Evolutionary conservation across 2,888 invertebrate species (phyloP).

Genomic region (Polydrusus tereticollis): DNA sequence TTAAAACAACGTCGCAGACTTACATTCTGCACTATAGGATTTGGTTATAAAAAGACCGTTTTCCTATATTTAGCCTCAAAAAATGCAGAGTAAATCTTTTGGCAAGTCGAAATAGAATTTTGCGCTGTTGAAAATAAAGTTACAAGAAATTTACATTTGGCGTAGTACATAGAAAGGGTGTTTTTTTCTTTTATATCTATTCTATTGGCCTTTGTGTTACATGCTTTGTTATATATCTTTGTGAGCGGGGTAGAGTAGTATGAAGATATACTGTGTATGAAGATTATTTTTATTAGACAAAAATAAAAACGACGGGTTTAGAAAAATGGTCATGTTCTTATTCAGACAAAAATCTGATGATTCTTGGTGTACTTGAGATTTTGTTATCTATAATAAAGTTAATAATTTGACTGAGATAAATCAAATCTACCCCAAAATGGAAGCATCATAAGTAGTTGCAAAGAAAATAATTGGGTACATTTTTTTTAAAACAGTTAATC

Average conservation of each 20-base stretch:
- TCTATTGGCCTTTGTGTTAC: slow-evolving; percentile 15
- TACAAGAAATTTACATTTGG: slow-evolving; percentile 42
- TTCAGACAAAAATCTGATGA: too few species aligned
- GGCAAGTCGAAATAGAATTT: slow-evolving; percentile 36
- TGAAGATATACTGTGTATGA: background rate
- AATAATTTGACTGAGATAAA: too few species aligned
- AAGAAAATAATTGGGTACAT: too few species aligned
- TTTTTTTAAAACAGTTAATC: too few species aligned
- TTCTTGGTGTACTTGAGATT: too few species aligned
- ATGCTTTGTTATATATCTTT: slow-evolving; percentile 13
- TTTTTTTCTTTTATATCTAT: slow-evolving; percentile 29
- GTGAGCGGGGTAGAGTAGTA: background rate
- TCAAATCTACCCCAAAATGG: too few species aligned
- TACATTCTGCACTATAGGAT: background rate
- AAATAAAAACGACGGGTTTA: background rate
- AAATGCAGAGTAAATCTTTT: slow-evolving; percentile 33
- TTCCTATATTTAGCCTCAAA: slow-evolving; percentile 34
- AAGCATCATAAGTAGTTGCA: too few species aligned
- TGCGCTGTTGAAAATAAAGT: slow-evolving; percentile 33
- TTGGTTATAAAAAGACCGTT: slow-evolving; percentile 26
- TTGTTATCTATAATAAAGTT: too few species aligned
- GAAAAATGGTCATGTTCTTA: too few species aligned
- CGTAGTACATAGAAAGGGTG: slow-evolving; percentile 43
- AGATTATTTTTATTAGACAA: background rate
- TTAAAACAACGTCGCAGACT: background rate